Base-by-base conservation (phyloP, 1,140 invertebrate genomes). In the Hermatobates lingyangjiaoensis region DNA sequence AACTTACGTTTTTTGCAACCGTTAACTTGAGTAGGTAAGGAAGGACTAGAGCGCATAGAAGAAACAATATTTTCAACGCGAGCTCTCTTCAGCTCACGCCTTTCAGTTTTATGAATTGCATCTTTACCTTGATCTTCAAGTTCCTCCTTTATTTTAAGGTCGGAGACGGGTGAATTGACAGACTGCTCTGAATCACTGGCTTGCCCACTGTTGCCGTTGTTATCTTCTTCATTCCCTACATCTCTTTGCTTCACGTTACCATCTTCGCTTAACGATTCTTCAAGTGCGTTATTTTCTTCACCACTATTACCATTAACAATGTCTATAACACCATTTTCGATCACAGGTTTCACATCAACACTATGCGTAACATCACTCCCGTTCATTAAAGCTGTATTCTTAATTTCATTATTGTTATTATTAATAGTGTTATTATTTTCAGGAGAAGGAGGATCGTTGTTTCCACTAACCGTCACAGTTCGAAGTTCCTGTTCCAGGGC, bases 1-100 rank as follows among this genome's bases (percentile, higher is more conserved):
- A 95, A 73, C 67, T 96, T 97, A 21, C 92, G 75, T 69, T 96
- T 96, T 65, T 93, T 93, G 70, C 85, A 94, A 39, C 85, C 90
- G 66, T 87, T 91, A 50, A 87, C 84, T 64, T 78, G 74, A 3
- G 74, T 69, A 1, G 68, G 72, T 18, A 80, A 72, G 24, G 77
- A 79, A 5, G 86, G 83, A 59, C 84, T 87, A 57, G 83, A 81
- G 52, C 86, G 74, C 83, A 93, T 93, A 45, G 82, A 85, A 48
- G 83, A 88, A 47, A 93, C 86, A 55, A 94, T 93, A 65, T 91
- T 91, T 71, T 95, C 91, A 49, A 94, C 87, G 52, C 90, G 77
- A 20, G 87, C 87, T 55, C 88, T 78, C 67, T 94, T 94, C 55
- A 85, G 77, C 63, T 90, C 87, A 59, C 54, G 65, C 61, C 53